Percentiles rank a stretch among this genome's conserved stretches.
Conservation (phyloP, 2,113 vertebrate genomes). For the Peromyscus maniculatus region DNA sequence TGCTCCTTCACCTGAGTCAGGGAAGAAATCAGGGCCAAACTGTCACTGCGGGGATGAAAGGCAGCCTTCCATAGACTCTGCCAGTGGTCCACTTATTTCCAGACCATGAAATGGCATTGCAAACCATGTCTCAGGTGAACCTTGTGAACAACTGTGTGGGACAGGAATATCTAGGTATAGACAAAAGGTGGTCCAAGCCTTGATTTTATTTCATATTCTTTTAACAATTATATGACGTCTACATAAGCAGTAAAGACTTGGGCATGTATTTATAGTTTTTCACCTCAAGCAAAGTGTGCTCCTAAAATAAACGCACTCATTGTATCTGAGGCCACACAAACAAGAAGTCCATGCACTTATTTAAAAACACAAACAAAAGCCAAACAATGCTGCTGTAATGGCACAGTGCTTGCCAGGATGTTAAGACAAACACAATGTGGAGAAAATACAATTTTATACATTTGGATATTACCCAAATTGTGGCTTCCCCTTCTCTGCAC, state of each 20-base stretch:
- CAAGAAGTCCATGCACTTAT: conserved; percentile 75
- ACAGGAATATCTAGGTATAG: neutral
- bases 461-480: conserved; percentile 80
- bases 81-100: conserved; percentile 28
- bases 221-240: conserved; percentile 34
- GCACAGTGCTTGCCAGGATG: conserved; percentile 55
- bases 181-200: conserved; percentile 24
- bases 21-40: neutral
- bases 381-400: conserved; percentile 69
- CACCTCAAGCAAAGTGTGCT: conserved; percentile 58
- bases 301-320: conserved; percentile 66
- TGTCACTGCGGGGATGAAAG: neutral
- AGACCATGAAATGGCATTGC: neutral
- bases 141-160: conserved; percentile 46
- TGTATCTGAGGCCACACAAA: conserved; percentile 54
- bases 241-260: conserved; percentile 45
- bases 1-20: conserved; percentile 37
- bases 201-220: conserved; percentile 31
- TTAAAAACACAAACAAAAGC: conserved; percentile 72
- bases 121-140: conserved; percentile 50
- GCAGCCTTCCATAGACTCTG: neutral
- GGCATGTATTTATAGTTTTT: conserved; percentile 64
- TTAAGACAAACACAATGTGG: conserved; percentile 55
- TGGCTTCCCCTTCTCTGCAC: conserved; percentile 75
- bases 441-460: conserved; percentile 77